Conservation (phyloP, 2,888 invertebrate species). For the Drosophila colorata region DNA sequence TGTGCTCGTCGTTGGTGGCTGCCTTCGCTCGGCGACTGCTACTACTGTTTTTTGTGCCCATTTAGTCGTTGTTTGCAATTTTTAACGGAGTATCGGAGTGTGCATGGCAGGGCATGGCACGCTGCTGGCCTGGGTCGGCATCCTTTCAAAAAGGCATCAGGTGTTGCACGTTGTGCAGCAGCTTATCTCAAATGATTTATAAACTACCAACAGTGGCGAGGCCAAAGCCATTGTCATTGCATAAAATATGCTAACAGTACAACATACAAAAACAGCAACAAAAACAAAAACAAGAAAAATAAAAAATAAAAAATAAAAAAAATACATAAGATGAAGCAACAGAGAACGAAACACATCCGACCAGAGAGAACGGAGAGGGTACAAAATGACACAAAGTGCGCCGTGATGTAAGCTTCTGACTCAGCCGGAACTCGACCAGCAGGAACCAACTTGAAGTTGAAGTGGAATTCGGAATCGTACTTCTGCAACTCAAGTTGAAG, state of each 20-base stretch:
- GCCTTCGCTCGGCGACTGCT: constrained; percentile 39
- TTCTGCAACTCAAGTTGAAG: constrained; percentile 22
- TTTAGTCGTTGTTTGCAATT: constrained; percentile 77
- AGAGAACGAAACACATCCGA: constrained; percentile 14
- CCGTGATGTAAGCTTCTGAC: constrained; percentile 24
- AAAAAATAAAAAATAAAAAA: constrained; percentile 11
- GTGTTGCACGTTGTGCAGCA: constrained; percentile 83
- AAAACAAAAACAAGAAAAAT: too few species aligned
- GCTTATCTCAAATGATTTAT: constrained; percentile 84
- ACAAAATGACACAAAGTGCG: constrained; percentile 47
- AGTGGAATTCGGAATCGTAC: constrained; percentile 16
- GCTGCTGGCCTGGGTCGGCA: constrained; percentile 51
- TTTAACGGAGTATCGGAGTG: constrained; percentile 59
- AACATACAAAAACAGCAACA: constrained; percentile 41
- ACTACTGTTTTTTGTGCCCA: constrained; percentile 68
- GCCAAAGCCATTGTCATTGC: constrained; percentile 84
- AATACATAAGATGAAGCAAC: constrained; percentile 18
- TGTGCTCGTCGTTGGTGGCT: constrained; percentile 45
- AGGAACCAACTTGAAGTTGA: constrained; percentile 30
- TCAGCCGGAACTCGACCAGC: constrained; percentile 7
- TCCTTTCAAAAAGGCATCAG: constrained; percentile 82
- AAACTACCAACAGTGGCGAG: constrained; percentile 84
- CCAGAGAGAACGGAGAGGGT: constrained; percentile 8
- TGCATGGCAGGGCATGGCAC: constrained; percentile 36
- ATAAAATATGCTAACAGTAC: constrained; percentile 82